Percentiles rank a stretch among this genome's conserved stretches.
Conservation (phyloP, 2,113 vertebrate species). For the Xiphophorus couchianus region DNA sequence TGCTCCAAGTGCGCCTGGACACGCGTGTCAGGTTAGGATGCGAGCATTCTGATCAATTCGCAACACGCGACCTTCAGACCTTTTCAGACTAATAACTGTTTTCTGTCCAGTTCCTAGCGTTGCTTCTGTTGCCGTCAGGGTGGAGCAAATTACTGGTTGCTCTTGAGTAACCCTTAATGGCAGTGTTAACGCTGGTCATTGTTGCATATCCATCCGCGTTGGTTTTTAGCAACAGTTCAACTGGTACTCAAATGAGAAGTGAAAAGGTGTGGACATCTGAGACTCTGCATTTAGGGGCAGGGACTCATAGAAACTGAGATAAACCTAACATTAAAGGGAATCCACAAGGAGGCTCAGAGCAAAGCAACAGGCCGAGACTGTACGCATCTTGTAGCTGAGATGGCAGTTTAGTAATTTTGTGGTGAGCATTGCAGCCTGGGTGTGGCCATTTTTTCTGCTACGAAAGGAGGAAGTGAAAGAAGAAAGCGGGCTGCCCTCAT, state of each 20-base stretch:
- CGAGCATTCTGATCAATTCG: not conserved
- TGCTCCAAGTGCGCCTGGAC: not conserved
- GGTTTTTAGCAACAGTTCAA: not conserved
- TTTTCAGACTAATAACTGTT: not conserved
- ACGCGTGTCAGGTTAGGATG: not conserved
- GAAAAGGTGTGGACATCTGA: slow-evolving; percentile 20
- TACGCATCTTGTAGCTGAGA: slow-evolving; percentile 9
- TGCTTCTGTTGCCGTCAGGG: not conserved
- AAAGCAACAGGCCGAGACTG: not conserved
- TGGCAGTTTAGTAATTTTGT: slow-evolving; percentile 65
- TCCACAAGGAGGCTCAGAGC: not conserved
- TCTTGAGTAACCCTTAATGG: not conserved
- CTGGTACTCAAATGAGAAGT: slow-evolving; percentile 11
- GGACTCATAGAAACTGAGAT: not conserved
- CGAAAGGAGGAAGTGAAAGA: slow-evolving; percentile 62
- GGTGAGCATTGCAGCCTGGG: slow-evolving; percentile 66
- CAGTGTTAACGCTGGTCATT: not conserved
- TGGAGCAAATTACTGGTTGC: slow-evolving; percentile 3
- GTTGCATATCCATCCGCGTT: not conserved
- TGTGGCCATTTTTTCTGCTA: slow-evolving; percentile 61
- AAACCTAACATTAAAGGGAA: not conserved
- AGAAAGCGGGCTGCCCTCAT: slow-evolving; percentile 45
- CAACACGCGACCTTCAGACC: not conserved
- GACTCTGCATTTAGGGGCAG: not conserved
- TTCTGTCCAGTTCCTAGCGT: not conserved